Base-by-base conservation (phyloP, 30 jellyfish, hydroid and myxozoan species). In the Turritopsis dohrnii region DNA sequence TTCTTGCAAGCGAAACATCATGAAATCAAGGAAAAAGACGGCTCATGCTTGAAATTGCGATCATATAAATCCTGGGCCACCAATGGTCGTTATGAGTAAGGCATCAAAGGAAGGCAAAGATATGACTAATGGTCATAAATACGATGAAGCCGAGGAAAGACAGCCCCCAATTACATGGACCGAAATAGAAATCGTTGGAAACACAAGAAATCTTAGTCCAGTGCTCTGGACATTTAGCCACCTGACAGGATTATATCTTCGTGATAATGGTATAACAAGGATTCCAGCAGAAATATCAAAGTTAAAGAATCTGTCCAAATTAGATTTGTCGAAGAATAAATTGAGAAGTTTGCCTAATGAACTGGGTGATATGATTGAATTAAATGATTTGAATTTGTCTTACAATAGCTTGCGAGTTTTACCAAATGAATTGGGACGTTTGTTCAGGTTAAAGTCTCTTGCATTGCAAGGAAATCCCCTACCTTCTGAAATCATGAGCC, bases 401-500 rank as follows among this genome's bases (percentile, higher is more conserved):
- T 85, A 93, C 79, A 93, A 93, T 94, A 73, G 81, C 76, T 88
- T 93, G 29, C 91, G 98, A 71, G 84, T 88, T 29, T 80, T 93
- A 65, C 98, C 98, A 28, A 88, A 93, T 75, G 98, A 93, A 88
- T 83, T 93, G 25, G 98, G 98, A 81, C 84, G 98, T 76, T 81
- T 93, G 60, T 93, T 88, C 80, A 92, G 85, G 86, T 75, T 93
- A 79, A 93, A 79, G 76, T 90, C 79, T 21, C 86, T 93, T 24
- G 96, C 94, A 24, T 76, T 93, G 88, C 92, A 93, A 66, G 98
- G 98, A 81, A 93, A 93, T 83, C 98, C 98, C 41, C 81, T 93
- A 71, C 98, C 98, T 19, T 21, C 81, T 7, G 96, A 93, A 41
- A 76, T 93, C 20, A 87, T 93, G 79, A 79, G 91, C 54, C 72